Percentiles rank a stretch among this genome's conserved stretches.
phyloP scores from a whole-genome alignment of 2,888 invertebrate species.

The Thereva nobilitata region DNA sequence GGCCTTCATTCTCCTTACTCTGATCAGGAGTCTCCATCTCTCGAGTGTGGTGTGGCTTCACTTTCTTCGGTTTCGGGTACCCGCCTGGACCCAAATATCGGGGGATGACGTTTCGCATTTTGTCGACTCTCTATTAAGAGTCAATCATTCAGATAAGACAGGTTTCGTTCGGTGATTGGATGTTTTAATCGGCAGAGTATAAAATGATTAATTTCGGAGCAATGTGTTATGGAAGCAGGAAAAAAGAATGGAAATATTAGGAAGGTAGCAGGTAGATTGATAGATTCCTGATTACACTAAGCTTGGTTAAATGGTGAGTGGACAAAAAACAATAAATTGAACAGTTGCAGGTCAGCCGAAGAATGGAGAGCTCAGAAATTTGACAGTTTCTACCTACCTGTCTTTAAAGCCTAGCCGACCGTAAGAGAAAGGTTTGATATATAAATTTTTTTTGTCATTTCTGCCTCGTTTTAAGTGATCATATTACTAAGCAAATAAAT shows the following conservation, averaged over 20 bases:
- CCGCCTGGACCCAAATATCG: not conserved
- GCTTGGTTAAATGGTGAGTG: not conserved
- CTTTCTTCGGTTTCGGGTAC: not conserved
- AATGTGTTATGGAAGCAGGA: not conserved
- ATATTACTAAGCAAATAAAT: too few relatives aligned
- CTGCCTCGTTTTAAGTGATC: too few relatives aligned
- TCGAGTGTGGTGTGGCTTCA: not conserved
- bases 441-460: too few relatives aligned
- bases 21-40: not conserved
- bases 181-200: not conserved
- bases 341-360: not conserved
- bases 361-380: slow-evolving; percentile 1
- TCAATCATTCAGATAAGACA: slow-evolving; percentile 7
- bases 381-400: not conserved
- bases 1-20: not conserved
- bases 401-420: not conserved
- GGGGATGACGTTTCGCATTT: slow-evolving; percentile 6
- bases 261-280: slow-evolving; percentile 5
- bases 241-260: not conserved
- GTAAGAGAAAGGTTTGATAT: too few relatives aligned
- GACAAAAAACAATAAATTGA: slow-evolving; percentile 1
- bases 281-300: slow-evolving; percentile 5
- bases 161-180: not conserved
- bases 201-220: slow-evolving; percentile 2
- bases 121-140: not conserved